Base-by-base conservation (phyloP, 1,140 invertebrate species). In the Drosophila bipectinata region DNA sequence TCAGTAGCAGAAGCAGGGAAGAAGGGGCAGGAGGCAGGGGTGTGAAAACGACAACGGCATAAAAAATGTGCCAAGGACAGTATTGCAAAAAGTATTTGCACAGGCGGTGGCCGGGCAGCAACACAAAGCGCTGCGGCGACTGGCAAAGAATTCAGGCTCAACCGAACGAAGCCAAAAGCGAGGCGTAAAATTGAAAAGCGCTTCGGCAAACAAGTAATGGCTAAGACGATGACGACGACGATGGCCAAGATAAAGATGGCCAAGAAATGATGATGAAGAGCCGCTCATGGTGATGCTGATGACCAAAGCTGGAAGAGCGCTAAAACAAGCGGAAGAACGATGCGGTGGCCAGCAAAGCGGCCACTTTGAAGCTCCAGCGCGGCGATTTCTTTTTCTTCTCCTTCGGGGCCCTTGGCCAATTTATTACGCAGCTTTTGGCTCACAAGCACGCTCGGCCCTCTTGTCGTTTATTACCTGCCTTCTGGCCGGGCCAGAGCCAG, bases 161-260 rank as follows among this genome's bases (percentile, higher is more conserved):
- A 48, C 64, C 61, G 81, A 84, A 64, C 62, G 82, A 60, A 87
- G 71, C 69, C 74, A 82, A 83, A 58, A 82, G 79, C 83, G 83
- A 87, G 83, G 83, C 83, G 83, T 88, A 87, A 88, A 88, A 88
- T 88, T 88, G 83, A 88, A 88, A 88, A 88, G 83, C 79, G 76
- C 83, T 87, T 77, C 66, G 62, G 56, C 82, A 85, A 85, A 85
- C 82, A 85, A 80, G 72, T 72, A 54, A 32, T 61, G 59, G 14
- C 37, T 44, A 21, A 30, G 56, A 6, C 7, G 44, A 51, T 49
- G 63, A 10, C 37, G 51, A 68, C 30, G 58, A 10, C 30, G 49
- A 55, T 73, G 52, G 48, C 44, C 28, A 47, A 15, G 44, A 44
- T 53, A 56, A 41, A 55, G 60, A 47, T 37, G 47, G 34, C 26